Evolutionary conservation across 2,888 invertebrate species (phyloP).

Genomic region (Mythimna ferrago): DNA sequence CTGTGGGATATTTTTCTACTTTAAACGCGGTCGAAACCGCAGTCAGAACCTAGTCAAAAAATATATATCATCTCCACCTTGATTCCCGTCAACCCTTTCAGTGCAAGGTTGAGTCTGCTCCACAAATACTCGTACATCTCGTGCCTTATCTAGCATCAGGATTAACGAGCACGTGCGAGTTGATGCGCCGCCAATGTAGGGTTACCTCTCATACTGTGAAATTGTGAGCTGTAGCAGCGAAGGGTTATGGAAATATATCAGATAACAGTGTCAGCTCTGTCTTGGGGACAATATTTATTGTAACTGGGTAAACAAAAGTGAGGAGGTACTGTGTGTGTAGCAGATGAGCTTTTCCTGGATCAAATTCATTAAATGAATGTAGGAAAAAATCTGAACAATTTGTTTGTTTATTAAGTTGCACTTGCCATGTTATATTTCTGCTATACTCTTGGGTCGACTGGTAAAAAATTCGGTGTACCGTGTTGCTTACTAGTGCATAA

Average conservation of each 20-base stretch:
- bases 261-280: not conserved
- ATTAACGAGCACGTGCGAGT: constrained; percentile 9
- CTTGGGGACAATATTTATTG: constrained; percentile 12
- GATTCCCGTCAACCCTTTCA: constrained; percentile 19
- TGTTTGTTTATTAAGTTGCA: too few species aligned
- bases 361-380: too few species aligned
- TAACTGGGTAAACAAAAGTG: not conserved
- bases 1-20: too few species aligned
- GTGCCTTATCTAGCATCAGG: constrained; percentile 52
- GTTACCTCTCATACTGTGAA: constrained; percentile 9
- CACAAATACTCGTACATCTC: constrained; percentile 33
- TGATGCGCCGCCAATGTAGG: constrained; percentile 17
- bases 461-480: too few species aligned
- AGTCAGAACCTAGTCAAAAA: not conserved
- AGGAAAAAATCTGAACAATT: too few species aligned
- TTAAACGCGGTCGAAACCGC: too few species aligned
- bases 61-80: not conserved
- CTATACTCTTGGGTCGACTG: too few species aligned
- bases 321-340: not conserved
- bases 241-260: constrained; percentile 19
- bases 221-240: not conserved
- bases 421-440: too few species aligned
- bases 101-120: constrained; percentile 14
- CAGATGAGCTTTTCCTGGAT: too few species aligned
- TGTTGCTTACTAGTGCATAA: too few species aligned